Evolutionary conservation across 37 sponge, comb jelly and placozoan species (phyloP).

Genomic region (Amphimedon queenslandica): DNA sequence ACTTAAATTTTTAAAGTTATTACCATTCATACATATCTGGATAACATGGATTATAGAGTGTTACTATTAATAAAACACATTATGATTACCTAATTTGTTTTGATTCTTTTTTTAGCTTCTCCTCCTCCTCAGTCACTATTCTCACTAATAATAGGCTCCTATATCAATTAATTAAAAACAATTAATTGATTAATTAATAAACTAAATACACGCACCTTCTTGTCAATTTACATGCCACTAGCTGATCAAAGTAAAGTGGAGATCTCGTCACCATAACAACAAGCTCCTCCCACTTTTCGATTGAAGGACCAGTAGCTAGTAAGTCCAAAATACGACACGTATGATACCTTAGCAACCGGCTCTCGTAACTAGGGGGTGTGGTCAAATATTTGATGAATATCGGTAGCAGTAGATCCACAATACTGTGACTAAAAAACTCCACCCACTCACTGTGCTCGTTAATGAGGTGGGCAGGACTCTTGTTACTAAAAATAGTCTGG

Average conservation of each 20-base stretch:
- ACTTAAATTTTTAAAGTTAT: no score
- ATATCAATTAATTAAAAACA: no score
- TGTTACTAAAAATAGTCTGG: background rate
- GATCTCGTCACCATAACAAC: background rate
- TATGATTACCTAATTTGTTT: no score
- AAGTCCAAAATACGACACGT: conserved; percentile 5
- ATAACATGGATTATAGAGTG: no score
- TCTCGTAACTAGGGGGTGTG: no score
- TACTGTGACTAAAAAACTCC: conserved; percentile 60
- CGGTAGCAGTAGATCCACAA: conserved; percentile 26
- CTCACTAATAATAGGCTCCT: background rate
- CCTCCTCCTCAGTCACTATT: background rate
- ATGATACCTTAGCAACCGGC: background rate
- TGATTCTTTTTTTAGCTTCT: no score
- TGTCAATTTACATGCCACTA: conserved; percentile 21
- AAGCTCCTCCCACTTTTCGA: background rate
- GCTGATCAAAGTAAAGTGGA: conserved; percentile 19
- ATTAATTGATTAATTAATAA: background rate
- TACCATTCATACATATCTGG: no score
- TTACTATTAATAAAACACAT: no score
- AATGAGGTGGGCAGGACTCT: no score
- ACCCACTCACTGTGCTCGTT: conserved; percentile 45
- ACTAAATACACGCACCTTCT: conserved; percentile 24
- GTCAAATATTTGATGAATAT: conserved; percentile 5
- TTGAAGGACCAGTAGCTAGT: background rate